Evolutionary conservation across 2,888 invertebrate species (phyloP).

Genomic region (Oligia fasciuncula): DNA sequence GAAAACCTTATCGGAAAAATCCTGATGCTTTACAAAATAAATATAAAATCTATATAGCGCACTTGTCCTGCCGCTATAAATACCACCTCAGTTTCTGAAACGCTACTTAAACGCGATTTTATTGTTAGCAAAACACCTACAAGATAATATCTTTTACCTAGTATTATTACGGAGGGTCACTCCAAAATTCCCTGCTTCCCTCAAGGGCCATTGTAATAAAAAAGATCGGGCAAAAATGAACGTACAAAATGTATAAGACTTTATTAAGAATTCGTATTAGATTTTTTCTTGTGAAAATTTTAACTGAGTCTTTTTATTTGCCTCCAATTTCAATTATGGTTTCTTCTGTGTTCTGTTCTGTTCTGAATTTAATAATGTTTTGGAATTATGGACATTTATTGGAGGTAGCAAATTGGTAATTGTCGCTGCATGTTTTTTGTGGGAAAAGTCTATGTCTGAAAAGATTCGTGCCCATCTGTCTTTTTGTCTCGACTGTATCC

Average conservation of each 20-base stretch:
- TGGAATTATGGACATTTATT: conserved; percentile 30
- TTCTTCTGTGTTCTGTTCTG: conserved; percentile 23
- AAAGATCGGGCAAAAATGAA: conserved; percentile 67
- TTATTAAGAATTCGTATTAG: conserved; percentile 65
- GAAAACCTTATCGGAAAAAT: background rate
- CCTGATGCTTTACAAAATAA: conserved; percentile 25
- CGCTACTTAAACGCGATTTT: conserved; percentile 72
- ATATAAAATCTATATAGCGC: conserved; percentile 21
- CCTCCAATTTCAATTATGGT: conserved; percentile 50
- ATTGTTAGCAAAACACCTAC: conserved; percentile 74
- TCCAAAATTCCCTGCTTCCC: conserved; percentile 67
- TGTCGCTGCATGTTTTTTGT: background rate
- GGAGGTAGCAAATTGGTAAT: background rate
- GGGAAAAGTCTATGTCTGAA: background rate
- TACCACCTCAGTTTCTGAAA: conserved; percentile 66
- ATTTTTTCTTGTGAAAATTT: conserved; percentile 53
- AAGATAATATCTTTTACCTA: conserved; percentile 78
- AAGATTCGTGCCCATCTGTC: too few species aligned
- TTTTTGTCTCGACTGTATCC: too few species aligned
- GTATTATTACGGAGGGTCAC: conserved; percentile 74
- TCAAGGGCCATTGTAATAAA: conserved; percentile 67
- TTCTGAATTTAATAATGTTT: conserved; percentile 42
- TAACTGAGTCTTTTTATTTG: conserved; percentile 31
- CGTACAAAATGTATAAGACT: conserved; percentile 66
- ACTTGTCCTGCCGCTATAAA: conserved; percentile 32